Evolutionary conservation across 2,113 vertebrate genomes (phyloP), one percentile per base, ranked within the genome.

Genomic region (Catharus fuscescens): DNA sequence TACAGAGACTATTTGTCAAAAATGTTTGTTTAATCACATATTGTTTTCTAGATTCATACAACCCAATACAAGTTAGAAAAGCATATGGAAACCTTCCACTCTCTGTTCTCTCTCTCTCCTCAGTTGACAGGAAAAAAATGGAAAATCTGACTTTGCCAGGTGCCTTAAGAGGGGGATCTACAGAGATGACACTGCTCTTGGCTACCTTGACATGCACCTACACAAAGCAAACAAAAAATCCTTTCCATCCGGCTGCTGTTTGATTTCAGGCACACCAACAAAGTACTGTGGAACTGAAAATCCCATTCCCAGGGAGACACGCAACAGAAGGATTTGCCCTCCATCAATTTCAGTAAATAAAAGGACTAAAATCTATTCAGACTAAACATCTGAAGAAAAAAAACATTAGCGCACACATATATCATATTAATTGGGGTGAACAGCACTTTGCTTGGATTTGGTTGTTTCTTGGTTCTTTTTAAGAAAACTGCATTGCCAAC

Each of bases 111-210:
- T 28, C 40, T 45, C 44, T 76, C 31, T 45, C 32, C 20, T 73
- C 59, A 61, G 69, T 26, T 53, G 77, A 72, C 4, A 76, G 31
- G n/a, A 38, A 53, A 38, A 56, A 60, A 86, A 32, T 8, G 21
- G 50, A 69, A 48, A 73, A 71, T 13, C 6, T 7, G 0, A 23
- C 19, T 71, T 56, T 48, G 36, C 5, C 8, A 79, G 19, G 8
- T 50, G 25, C 61, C 25, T 38, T 12, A 50, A 14, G 21, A 52
- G 25, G 12, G 11, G 5, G 6, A 13, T 50, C 13, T 10, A 10
- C 9, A 50, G 56, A 26, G 70, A 71, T 17, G 21, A 34, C 0
- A 0, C 24, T 40, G 1, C 31, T 36, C 29, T 54, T 38, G 47
- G 34, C 48, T 47, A 28, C 24, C 24, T 20, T 12, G 24, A 47